These are phyloP conservation scores for Danaus chrysippus DNA, from an alignment of 2,888 invertebrate species.

Conservation along the genomic window DNA sequence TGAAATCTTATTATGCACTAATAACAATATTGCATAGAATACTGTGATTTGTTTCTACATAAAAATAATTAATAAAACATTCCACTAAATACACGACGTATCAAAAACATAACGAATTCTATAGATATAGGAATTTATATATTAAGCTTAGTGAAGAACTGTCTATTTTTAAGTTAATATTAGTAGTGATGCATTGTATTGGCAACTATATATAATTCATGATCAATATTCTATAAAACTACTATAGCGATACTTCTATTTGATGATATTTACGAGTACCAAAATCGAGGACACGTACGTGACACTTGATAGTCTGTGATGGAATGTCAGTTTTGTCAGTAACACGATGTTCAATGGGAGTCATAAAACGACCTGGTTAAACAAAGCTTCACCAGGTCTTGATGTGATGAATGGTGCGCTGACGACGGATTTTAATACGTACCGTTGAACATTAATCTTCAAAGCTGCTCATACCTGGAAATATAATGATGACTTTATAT, in stretches of 20 bases:
- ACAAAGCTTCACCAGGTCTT: slow-evolving; percentile 5
- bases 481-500: slow-evolving; percentile 13
- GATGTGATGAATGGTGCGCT: slow-evolving; percentile 1
- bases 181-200: too few relatives aligned
- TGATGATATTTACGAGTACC: slow-evolving; percentile 11
- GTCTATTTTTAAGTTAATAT: too few relatives aligned
- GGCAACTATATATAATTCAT: too few relatives aligned
- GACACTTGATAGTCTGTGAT: slow-evolving; percentile 56
- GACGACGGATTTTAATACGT: slow-evolving; percentile 8
- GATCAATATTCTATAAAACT: background rate
- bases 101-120: too few relatives aligned
- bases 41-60: too few relatives aligned
- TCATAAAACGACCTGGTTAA: slow-evolving; percentile 20
- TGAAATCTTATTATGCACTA: slow-evolving; percentile 25
- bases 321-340: slow-evolving; percentile 56
- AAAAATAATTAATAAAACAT: too few relatives aligned
- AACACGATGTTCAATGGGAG: slow-evolving; percentile 22
- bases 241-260: background rate
- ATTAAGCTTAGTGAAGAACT: too few relatives aligned
- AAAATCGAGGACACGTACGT: slow-evolving; percentile 63
- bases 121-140: too few relatives aligned
- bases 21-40: slow-evolving; percentile 13
- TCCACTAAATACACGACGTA: too few relatives aligned
- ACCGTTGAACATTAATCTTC: slow-evolving; percentile 30
- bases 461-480: slow-evolving; percentile 31